Percentiles rank a stretch among this genome's conserved stretches.
These are phyloP conservation scores for Conchocele bisecta DNA, from an alignment of 2,888 invertebrate genomes.

Conservation along the genomic window DNA sequence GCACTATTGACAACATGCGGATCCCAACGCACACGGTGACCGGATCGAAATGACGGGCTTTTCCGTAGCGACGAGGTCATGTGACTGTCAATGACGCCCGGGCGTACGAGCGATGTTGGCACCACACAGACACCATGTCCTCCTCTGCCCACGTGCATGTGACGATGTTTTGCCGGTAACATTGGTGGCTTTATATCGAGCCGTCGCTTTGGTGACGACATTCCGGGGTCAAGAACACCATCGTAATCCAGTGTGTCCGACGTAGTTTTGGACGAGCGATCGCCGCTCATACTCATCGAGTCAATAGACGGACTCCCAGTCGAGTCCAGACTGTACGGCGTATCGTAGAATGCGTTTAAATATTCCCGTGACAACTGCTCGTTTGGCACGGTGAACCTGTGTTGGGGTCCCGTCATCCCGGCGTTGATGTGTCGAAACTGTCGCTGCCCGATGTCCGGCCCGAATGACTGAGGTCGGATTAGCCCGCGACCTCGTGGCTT, in stretches of 20 bases:
- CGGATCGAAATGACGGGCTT: slow-evolving; percentile 48
- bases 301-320: slow-evolving; percentile 51
- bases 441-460: not conserved
- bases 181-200: slow-evolving; percentile 23
- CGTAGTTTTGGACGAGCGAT: slow-evolving; percentile 46
- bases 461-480: not conserved
- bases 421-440: not conserved
- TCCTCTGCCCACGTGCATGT: slow-evolving; percentile 49
- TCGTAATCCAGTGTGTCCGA: slow-evolving; percentile 51
- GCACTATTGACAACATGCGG: slow-evolving; percentile 47
- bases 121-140: slow-evolving; percentile 53
- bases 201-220: slow-evolving; percentile 1
- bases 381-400: not conserved
- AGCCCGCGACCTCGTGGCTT: no score
- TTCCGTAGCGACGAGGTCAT: slow-evolving; percentile 54
- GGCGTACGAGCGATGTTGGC: slow-evolving; percentile 35
- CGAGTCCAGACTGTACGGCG: slow-evolving; percentile 41
- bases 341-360: slow-evolving; percentile 20
- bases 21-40: slow-evolving; percentile 55
- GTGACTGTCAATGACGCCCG: slow-evolving; percentile 40
- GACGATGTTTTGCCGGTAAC: slow-evolving; percentile 38
- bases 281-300: slow-evolving; percentile 50
- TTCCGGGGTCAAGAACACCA: slow-evolving; percentile 18
- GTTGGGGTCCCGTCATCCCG: not conserved
- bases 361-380: no score